These are phyloP conservation scores for Pristionchus exspectatus DNA, from an alignment of 2,888 invertebrate species.

Conservation along the genomic window DNA sequence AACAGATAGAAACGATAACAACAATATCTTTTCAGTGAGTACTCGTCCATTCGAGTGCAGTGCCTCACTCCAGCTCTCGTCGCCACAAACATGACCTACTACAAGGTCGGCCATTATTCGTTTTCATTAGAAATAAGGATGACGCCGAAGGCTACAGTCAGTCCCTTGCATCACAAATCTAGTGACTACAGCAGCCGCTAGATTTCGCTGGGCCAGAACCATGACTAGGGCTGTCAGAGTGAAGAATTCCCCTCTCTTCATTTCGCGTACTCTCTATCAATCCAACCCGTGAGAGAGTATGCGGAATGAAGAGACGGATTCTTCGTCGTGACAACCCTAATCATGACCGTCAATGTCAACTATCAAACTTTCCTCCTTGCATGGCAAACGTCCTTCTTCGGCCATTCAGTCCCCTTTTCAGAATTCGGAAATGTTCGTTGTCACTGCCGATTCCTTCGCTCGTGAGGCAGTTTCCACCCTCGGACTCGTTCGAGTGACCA, in stretches of 20 bases:
- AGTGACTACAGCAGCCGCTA: no score
- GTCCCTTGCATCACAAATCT: background rate
- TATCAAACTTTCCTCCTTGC: background rate
- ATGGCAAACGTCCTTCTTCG: no score
- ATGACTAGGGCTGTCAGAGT: no score
- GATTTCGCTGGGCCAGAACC: no score
- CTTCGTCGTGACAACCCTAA: no score
- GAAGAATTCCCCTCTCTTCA: no score
- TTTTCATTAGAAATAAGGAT: background rate
- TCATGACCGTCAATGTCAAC: no score
- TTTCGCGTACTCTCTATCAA: no score
- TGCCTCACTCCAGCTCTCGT: conserved; percentile 76
- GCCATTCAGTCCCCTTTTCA: conserved; percentile 55
- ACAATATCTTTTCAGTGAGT: conserved; percentile 66
- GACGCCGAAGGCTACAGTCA: background rate
- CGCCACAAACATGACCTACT: conserved; percentile 78
- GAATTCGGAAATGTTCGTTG: conserved; percentile 75
- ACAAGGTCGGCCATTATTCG: conserved; percentile 63
- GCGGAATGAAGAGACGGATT: no score
- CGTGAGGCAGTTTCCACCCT: conserved; percentile 73
- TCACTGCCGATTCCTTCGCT: conserved; percentile 74
- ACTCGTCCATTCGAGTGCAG: conserved; percentile 74
- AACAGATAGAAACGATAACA: background rate
- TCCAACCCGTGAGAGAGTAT: no score
- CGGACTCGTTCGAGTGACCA: conserved; percentile 71